Base-by-base conservation (phyloP, 2,888 invertebrate genomes). In the Hipparchia semele region DNA sequence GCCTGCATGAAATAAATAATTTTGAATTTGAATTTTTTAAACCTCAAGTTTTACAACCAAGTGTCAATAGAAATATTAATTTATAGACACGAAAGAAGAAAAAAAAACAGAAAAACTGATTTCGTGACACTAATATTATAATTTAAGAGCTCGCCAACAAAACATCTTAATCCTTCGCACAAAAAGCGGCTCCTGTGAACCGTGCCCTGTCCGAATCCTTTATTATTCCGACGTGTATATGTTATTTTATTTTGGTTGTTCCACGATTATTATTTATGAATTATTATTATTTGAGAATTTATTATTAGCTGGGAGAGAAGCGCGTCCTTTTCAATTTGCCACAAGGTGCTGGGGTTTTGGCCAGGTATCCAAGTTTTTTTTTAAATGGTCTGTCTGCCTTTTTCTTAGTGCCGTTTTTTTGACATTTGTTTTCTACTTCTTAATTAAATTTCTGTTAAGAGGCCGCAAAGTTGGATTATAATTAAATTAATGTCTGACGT, bases 181-280 rank as follows among this genome's bases (percentile, higher is more conserved):
- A 54, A 83, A 84, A 88, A 83, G 73, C 87, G 74, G 79, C 86
- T 87, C 84, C 90, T 92, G 92, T 89, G 80, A 74, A 71, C 79
- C 82, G 81, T 71, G 76, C 80, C 83, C 79, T 79, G 81, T 76
- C 78, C 84, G 88, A 92, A 93, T 92, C 92, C 93, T 94, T 93
- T 92, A 92, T 92, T 93, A 93, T 94, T 92, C 91, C 89, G 90
- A 90, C 89, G 90, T 91, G 92, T 89, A 90, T 90, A 84, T 86
- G 68, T 68, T 90, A 91, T 92, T 90, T 93, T 92, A 91, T 93
- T 92, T 93, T 90, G 86, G 88, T 87, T 88, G 88, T 83, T 84
- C 83, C 89, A 89, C 89, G 92, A 92, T 93, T 94, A 94, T 94
- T 94, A 94, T 93, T 92, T 94, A 93, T 93, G 92, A 92, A 94